Conservation (phyloP, 1,140 invertebrate species). For the Drosophila ohnishii region DNA sequence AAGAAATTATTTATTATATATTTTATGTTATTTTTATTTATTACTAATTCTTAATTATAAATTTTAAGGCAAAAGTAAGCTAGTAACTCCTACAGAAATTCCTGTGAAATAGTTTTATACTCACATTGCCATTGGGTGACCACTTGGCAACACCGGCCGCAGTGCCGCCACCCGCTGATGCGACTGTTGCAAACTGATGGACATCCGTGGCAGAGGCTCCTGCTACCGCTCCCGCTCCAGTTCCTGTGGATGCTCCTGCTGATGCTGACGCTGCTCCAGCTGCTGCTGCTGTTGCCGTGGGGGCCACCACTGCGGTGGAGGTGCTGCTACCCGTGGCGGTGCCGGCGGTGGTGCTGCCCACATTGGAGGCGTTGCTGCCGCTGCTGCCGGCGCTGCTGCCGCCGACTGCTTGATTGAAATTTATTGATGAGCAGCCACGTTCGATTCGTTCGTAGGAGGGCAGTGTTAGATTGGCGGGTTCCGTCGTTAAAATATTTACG, state of each 20-base stretch:
- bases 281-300: slow-evolving; percentile 16
- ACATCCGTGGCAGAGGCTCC: slow-evolving; percentile 28
- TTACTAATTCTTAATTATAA: too few species aligned
- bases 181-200: slow-evolving; percentile 39
- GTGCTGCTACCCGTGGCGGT: slow-evolving; percentile 69
- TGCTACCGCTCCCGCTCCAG: slow-evolving; percentile 15
- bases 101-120: slow-evolving; percentile 31
- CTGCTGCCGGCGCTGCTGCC: slow-evolving; percentile 74
- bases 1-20: too few species aligned
- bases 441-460: slow-evolving; percentile 45
- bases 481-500: slow-evolving; percentile 81
- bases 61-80: neutral
- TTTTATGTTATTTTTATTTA: too few species aligned
- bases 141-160: slow-evolving; percentile 70
- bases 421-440: slow-evolving; percentile 71
- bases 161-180: slow-evolving; percentile 22
- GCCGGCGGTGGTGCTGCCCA: slow-evolving; percentile 67
- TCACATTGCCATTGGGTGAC: slow-evolving; percentile 82
- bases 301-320: slow-evolving; percentile 60
- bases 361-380: slow-evolving; percentile 73
- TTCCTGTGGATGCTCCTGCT: slow-evolving; percentile 23
- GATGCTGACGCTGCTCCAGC: slow-evolving; percentile 18
- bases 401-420: slow-evolving; percentile 79
- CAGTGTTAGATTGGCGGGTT: slow-evolving; percentile 64
- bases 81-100: too few species aligned